Conservation (phyloP, 2,888 invertebrate genomes). For the Leptopterna dolabrata region DNA sequence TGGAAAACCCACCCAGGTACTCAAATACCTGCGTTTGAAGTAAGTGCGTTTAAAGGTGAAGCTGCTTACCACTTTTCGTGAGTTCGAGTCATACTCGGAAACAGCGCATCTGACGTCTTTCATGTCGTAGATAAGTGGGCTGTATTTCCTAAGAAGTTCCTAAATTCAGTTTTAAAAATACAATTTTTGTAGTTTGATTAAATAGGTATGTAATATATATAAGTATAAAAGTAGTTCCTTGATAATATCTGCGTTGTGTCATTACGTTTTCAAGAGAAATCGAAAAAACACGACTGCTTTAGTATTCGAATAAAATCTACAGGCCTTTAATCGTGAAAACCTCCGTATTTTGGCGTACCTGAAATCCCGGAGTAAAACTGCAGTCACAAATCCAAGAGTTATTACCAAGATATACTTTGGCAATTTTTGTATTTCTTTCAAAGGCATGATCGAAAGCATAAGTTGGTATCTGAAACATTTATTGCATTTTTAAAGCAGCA, state of each 20-base stretch:
- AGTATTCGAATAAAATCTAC: too few relatives aligned
- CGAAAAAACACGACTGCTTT: too few relatives aligned
- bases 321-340: too few relatives aligned
- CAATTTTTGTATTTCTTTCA: conserved; percentile 77
- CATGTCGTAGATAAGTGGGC: conserved; percentile 76
- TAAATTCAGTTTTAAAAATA: conserved; percentile 62
- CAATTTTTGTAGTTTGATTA: too few relatives aligned
- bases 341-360: too few relatives aligned
- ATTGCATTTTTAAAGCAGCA: background rate
- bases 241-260: too few relatives aligned
- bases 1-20: too few relatives aligned
- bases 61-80: conserved; percentile 71
- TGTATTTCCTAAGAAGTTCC: conserved; percentile 71
- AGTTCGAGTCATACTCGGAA: conserved; percentile 74
- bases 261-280: too few relatives aligned
- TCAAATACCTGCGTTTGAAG: too few relatives aligned
- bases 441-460: conserved; percentile 85
- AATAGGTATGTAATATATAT: too few relatives aligned
- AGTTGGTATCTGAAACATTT: conserved; percentile 75
- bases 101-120: conserved; percentile 78
- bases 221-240: too few relatives aligned
- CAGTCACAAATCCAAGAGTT: conserved; percentile 90
- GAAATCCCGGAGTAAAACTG: conserved; percentile 81
- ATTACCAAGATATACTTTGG: conserved; percentile 76
- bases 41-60: too few relatives aligned